Evolutionary conservation across 2,113 vertebrate genomes (phyloP).

Genomic region (Noturus placidus): DNA sequence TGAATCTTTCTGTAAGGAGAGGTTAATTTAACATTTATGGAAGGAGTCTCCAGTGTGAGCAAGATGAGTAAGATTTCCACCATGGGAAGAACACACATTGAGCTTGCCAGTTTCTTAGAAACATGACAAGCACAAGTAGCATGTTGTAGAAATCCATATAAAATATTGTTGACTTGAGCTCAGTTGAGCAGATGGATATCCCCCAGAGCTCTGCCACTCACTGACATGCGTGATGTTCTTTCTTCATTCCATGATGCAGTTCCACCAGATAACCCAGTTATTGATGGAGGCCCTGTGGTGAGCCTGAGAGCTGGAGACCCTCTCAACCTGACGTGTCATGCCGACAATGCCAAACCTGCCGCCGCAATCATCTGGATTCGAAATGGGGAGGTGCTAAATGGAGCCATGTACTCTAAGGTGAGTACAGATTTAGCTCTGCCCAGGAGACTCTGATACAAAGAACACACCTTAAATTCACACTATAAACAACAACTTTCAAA

Average conservation of each 20-base stretch:
- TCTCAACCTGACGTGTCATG: constrained; percentile 94
- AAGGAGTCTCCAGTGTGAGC: neutral
- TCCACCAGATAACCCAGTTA: constrained; percentile 93
- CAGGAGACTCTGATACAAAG: neutral
- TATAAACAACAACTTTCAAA: neutral
- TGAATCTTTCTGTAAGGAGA: neutral
- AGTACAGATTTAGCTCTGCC: constrained; percentile 55
- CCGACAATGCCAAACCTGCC: constrained; percentile 93
- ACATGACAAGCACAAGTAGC: neutral
- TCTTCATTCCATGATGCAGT: constrained; percentile 70
- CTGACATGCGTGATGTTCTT: neutral
- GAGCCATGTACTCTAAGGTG: constrained; percentile 98
- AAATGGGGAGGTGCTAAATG: constrained; percentile 89
- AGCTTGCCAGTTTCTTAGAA: neutral
- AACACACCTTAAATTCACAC: neutral
- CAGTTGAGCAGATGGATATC: constrained; percentile 19
- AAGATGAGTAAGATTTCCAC: neutral
- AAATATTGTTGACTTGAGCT: neutral
- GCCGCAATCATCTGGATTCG: constrained; percentile 95
- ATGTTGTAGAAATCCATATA: neutral
- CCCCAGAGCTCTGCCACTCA: constrained; percentile 19
- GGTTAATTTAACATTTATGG: neutral
- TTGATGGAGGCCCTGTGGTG: constrained; percentile 89
- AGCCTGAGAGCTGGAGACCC: constrained; percentile 92
- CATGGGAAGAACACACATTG: neutral